Percentiles rank a stretch among this genome's conserved stretches.
Conservation (phyloP, 2,888 invertebrate genomes). For the Bugulina stolonifera region DNA sequence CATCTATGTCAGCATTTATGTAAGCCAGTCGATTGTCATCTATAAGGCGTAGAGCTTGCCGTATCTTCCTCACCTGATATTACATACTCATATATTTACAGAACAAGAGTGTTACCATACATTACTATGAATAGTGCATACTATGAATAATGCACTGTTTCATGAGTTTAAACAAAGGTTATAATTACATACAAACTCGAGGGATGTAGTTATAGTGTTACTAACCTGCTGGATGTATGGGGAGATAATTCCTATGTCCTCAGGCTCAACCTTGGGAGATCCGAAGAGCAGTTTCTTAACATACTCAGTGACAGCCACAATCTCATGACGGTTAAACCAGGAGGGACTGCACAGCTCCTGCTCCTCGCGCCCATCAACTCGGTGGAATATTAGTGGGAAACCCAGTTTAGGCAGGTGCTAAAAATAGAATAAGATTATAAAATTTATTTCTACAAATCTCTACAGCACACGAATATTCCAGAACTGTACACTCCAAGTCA, state of each 20-base stretch:
- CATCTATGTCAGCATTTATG: slow-evolving; percentile 25
- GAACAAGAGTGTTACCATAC: too few species aligned
- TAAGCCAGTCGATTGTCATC: neutral
- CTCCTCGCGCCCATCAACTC: slow-evolving; percentile 39
- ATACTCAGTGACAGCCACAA: slow-evolving; percentile 35
- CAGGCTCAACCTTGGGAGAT: slow-evolving; percentile 31
- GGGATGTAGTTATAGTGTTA: too few species aligned
- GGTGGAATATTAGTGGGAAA: slow-evolving; percentile 43
- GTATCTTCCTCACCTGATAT: neutral
- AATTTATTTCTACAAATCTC: too few species aligned
- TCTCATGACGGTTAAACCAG: slow-evolving; percentile 45
- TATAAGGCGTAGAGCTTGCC: neutral
- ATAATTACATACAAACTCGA: too few species aligned
- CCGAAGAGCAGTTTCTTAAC: slow-evolving; percentile 33
- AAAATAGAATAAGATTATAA: neutral
- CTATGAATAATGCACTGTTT: too few species aligned
- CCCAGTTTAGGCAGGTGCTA: slow-evolving; percentile 34
- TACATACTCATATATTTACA: too few species aligned
- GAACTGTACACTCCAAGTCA: too few species aligned
- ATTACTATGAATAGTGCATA: too few species aligned
- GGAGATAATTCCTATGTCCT: slow-evolving; percentile 42
- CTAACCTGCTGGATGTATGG: slow-evolving; percentile 44
- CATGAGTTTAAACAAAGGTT: too few species aligned
- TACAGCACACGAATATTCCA: too few species aligned
- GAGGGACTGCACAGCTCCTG: slow-evolving; percentile 43